Conservation (phyloP, 2,113 vertebrate species). For the Sialia sialis region DNA sequence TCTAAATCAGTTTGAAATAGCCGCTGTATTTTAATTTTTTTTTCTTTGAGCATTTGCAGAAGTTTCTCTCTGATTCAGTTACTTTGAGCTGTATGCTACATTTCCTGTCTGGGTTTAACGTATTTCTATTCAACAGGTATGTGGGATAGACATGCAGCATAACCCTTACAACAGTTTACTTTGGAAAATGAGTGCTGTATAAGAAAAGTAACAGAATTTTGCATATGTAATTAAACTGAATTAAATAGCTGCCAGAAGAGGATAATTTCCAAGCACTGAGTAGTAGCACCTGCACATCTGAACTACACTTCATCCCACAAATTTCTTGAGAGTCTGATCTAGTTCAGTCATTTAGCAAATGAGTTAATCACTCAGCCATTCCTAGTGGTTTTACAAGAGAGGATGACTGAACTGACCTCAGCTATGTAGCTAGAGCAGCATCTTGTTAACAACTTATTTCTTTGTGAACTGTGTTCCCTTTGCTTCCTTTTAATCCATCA, state of each 20-base stretch:
- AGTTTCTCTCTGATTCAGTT: not conserved
- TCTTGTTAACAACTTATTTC: not conserved
- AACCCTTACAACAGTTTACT: not conserved
- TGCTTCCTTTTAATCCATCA: not conserved
- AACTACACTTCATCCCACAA: conserved; percentile 26
- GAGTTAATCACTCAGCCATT: conserved; percentile 69
- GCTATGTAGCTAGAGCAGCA: not conserved
- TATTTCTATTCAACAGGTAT: not conserved
- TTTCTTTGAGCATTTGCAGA: not conserved
- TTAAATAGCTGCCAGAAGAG: conserved; percentile 31
- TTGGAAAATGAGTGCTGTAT: not conserved
- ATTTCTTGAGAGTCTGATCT: conserved; percentile 64
- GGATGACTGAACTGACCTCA: conserved; percentile 37
- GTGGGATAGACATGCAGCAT: not conserved
- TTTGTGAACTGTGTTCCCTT: not conserved
- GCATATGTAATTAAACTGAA: conserved; percentile 49
- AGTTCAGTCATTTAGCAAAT: conserved; percentile 61
- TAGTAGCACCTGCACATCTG: conserved; percentile 65
- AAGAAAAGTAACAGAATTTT: conserved; percentile 11
- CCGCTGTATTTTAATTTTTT: not conserved
- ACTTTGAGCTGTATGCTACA: not conserved
- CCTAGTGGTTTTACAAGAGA: conserved; percentile 34
- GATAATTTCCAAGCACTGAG: conserved; percentile 58
- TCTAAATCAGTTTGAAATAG: not conserved
- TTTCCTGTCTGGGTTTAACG: not conserved